Conservation (phyloP, 1,140 invertebrate genomes). For the Temnothorax longispinosus region DNA sequence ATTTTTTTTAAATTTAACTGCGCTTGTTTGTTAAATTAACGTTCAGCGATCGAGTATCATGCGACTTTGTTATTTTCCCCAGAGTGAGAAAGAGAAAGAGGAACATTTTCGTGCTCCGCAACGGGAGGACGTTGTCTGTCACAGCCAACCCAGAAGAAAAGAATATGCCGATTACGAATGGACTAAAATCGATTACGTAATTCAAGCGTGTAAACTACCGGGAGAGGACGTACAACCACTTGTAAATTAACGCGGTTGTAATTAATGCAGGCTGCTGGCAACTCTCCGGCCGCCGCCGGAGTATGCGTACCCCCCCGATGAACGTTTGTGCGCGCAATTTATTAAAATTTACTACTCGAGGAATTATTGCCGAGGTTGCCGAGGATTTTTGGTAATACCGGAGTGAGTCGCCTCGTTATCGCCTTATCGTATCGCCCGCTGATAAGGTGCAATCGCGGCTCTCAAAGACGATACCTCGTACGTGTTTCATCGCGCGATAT, state of each 20-base stretch:
- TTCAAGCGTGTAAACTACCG: conserved; percentile 20
- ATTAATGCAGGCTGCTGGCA: conserved; percentile 30
- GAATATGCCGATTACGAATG: not conserved
- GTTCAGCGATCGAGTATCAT: not conserved
- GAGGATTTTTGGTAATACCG: conserved; percentile 70
- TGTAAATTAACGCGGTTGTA: conserved; percentile 49
- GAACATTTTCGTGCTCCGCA: not conserved
- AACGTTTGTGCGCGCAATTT: conserved; percentile 27
- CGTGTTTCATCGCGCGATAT: conserved; percentile 59
- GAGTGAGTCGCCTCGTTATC: conserved; percentile 66
- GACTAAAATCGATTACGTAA: conserved; percentile 51
- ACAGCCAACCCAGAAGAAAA: not conserved
- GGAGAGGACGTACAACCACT: conserved; percentile 7
- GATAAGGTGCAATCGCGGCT: conserved; percentile 74
- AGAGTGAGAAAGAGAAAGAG: not conserved
- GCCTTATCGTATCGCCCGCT: conserved; percentile 69
- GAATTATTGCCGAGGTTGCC: conserved; percentile 50
- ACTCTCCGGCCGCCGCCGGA: not conserved
- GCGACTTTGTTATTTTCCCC: not conserved
- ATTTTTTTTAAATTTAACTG: conserved; percentile 1
- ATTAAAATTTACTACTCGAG: conserved; percentile 57
- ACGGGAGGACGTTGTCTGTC: not conserved
- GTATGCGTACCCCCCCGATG: not conserved
- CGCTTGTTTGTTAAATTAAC: conserved; percentile 25
- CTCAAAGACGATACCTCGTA: conserved; percentile 69